Evolutionary conservation across 1,140 invertebrate genomes (phyloP), one percentile per base, ranked within the genome.

Genomic region (Pectinophora gossypiella): DNA sequence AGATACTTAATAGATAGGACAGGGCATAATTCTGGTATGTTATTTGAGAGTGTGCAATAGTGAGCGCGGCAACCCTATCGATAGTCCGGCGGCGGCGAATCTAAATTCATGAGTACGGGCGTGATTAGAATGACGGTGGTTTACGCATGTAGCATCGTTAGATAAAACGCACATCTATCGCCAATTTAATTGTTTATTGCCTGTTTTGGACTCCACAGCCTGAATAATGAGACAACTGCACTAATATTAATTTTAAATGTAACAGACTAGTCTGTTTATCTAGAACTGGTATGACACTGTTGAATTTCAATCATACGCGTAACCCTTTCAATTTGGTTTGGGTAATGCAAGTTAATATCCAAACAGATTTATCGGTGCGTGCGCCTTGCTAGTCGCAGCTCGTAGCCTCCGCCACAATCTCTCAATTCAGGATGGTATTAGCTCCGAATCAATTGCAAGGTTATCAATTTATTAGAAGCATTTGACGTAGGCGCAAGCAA

Each of bases 61-160:
- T n/a, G n/a, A n/a, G n/a, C n/a, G n/a, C n/a, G n/a, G n/a, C n/a
- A n/a, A n/a, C n/a, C n/a, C n/a, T n/a, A n/a, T n/a, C n/a, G n/a
- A n/a, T n/a, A n/a, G 16, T 15, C 13, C 16, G 10, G n/a, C 36
- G 40, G 15, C 22, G 22, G 22, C 54, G 57, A 62, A 68, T 68
- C 65, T 68, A 72, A 72, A 72, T 68, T 68, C 65, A 72, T 68
- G 68, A 68, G 59, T 60, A 59, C 56, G 51, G 49, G 52, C 61
- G 61, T 68, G 69, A 72, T 72, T 72, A 72, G 64, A 69, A 56
- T 56, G 48, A 48, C 54, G 49, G 35, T 48, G 54, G 61, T 65
- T 61, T 58, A 61, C 59, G 58, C 51, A 54, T 60, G 54, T 59
- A 61, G 50, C 57, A 58, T 61, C 53, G 58, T 58, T 70, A 64